Conservation (phyloP, 2,888 invertebrate genomes). For the Coelinius sp. region DNA sequence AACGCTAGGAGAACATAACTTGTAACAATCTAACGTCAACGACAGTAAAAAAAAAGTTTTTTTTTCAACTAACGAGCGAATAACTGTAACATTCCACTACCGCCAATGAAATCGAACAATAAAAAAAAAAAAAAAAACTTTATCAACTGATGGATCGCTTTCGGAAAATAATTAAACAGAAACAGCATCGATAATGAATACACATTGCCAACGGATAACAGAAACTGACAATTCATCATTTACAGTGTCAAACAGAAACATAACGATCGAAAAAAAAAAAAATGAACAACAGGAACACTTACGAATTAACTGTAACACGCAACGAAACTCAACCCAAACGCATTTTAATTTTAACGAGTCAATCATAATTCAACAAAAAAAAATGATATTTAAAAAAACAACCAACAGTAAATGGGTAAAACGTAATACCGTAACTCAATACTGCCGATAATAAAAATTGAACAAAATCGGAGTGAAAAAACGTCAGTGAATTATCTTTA, state of each 20-base stretch:
- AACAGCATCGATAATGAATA: conserved; percentile 18
- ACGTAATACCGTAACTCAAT: conserved; percentile 4
- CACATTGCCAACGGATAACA: conserved; percentile 4
- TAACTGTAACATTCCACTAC: background rate
- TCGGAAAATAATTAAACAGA: background rate
- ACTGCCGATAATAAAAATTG: background rate
- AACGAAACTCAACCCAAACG: background rate
- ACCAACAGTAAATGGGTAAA: background rate
- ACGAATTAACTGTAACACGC: conserved; percentile 15
- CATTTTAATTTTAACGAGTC: background rate
- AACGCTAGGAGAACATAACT: conserved; percentile 36
- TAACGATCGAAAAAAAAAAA: background rate
- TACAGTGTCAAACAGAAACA: conserved; percentile 2
- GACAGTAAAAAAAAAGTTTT: conserved; percentile 7
- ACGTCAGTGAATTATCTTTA: conserved; percentile 38
- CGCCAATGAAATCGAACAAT: conserved; percentile 19
- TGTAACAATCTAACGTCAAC: conserved; percentile 21
- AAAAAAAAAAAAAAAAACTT: conserved; percentile 31
- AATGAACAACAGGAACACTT: conserved; percentile 1
- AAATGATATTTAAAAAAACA: background rate
- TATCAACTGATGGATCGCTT: background rate
- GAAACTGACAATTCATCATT: background rate
- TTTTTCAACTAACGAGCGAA: conserved; percentile 21
- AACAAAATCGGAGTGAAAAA: conserved; percentile 24
- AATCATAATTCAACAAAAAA: conserved; percentile 7